Conservation (phyloP, 2,113 vertebrate species). For the pig (Sus scrofa) region DNA sequence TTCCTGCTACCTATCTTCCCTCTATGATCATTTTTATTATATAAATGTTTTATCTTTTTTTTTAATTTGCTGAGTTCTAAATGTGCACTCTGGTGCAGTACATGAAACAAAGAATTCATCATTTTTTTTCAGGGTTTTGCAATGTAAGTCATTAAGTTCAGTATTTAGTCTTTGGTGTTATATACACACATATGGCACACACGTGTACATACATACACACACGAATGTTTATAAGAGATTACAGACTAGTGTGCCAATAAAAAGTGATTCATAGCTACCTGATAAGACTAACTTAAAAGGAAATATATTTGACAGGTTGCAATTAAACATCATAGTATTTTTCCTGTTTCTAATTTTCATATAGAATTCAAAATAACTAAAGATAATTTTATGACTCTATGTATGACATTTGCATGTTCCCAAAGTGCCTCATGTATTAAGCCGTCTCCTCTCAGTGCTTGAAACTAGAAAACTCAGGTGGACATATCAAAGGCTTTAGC, state of each 20-base stretch:
- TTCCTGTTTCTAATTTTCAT: not conserved
- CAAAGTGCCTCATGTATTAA: not conserved
- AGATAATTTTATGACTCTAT: not conserved
- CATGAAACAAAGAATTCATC: not conserved
- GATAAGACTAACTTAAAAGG: not conserved
- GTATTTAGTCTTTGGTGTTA: not conserved
- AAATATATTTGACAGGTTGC: not conserved
- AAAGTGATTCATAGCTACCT: not conserved
- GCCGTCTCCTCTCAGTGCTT: not conserved
- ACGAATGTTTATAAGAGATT: not conserved
- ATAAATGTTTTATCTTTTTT: constrained; percentile 9
- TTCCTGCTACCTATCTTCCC: not conserved
- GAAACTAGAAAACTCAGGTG: not conserved
- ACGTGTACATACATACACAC: no score
- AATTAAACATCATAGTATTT: not conserved
- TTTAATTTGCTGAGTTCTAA: constrained; percentile 45
- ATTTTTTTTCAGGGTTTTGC: not conserved
- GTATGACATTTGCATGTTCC: not conserved
- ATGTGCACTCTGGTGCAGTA: not conserved
- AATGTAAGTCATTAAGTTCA: constrained; percentile 9
- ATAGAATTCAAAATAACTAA: not conserved
- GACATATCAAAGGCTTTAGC: not conserved
- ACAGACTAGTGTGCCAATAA: not conserved
- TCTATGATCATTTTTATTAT: constrained; percentile 47
- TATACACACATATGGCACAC: not conserved